Conservation (phyloP, 2,113 vertebrate genomes). For the Epinephelus fuscoguttatus region DNA sequence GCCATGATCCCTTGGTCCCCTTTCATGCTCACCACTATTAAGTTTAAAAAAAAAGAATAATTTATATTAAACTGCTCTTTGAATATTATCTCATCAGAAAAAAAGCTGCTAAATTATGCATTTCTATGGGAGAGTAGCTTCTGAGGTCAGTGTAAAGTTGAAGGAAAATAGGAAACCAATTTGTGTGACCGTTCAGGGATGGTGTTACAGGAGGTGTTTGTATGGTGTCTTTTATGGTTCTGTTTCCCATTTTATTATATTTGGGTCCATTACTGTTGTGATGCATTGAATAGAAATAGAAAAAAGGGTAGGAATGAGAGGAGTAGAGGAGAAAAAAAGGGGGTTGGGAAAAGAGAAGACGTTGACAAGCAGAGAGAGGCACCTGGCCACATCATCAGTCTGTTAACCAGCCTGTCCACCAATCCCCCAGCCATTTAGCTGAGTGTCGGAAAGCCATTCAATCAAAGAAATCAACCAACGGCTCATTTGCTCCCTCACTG, state of each 20-base stretch:
- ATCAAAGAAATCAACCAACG: slow-evolving; percentile 1
- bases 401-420: slow-evolving; percentile 17
- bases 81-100: slow-evolving; percentile 32
- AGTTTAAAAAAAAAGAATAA: neutral
- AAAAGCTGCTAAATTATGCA: slow-evolving; percentile 32
- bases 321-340: neutral
- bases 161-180: slow-evolving; percentile 26
- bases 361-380: neutral
- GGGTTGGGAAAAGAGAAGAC: neutral
- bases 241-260: slow-evolving; percentile 6
- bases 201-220: neutral
- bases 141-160: slow-evolving; percentile 9
- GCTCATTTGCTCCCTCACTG: neutral
- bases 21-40: slow-evolving; percentile 21
- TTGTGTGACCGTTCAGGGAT: slow-evolving; percentile 17
- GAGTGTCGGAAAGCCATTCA: neutral
- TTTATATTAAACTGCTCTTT: slow-evolving; percentile 33
- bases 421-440: neutral
- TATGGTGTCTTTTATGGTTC: slow-evolving; percentile 9
- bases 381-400: neutral
- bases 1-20: slow-evolving; percentile 31
- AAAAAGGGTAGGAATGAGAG: neutral
- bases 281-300: neutral
- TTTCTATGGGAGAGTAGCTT: slow-evolving; percentile 18
- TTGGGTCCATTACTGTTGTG: slow-evolving; percentile 5